phyloP scores from a whole-genome alignment of 2,888 invertebrate genomes.

The Sympetrum striolatum region DNA sequence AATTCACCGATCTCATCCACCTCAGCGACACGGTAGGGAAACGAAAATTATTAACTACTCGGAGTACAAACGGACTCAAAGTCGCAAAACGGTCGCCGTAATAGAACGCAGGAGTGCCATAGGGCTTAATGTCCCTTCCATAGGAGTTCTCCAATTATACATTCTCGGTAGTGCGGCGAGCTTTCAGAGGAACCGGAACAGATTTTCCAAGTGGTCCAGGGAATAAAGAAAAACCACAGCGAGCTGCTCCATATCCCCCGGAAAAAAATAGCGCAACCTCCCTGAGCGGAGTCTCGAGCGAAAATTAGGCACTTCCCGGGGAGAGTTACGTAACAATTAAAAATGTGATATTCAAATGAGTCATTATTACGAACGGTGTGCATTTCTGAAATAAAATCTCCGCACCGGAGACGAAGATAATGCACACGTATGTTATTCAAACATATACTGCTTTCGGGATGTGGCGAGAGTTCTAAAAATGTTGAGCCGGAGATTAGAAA shows the following conservation, averaged over 20 bases:
- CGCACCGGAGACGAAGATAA: too few species aligned
- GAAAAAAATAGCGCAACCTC: background rate
- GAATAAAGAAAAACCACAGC: background rate
- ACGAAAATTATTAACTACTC: background rate
- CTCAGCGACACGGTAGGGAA: too few species aligned
- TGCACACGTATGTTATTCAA: too few species aligned
- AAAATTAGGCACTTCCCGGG: too few species aligned
- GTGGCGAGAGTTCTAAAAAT: too few species aligned
- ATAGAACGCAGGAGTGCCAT: background rate
- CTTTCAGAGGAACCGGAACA: background rate
- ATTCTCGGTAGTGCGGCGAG: background rate
- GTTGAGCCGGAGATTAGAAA: too few species aligned
- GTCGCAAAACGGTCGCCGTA: background rate
- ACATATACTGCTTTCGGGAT: too few species aligned
- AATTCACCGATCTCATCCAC: too few species aligned
- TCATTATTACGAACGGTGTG: too few species aligned
- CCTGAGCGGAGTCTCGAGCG: background rate
- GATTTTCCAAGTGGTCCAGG: background rate
- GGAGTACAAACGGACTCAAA: background rate
- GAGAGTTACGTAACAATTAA: too few species aligned
- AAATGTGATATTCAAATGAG: too few species aligned
- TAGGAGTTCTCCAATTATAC: background rate
- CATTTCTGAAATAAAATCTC: too few species aligned
- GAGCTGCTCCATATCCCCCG: background rate
- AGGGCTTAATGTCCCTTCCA: background rate